phyloP scores from a whole-genome alignment of 2,113 vertebrate species.

The Sigmodon hispidus region DNA sequence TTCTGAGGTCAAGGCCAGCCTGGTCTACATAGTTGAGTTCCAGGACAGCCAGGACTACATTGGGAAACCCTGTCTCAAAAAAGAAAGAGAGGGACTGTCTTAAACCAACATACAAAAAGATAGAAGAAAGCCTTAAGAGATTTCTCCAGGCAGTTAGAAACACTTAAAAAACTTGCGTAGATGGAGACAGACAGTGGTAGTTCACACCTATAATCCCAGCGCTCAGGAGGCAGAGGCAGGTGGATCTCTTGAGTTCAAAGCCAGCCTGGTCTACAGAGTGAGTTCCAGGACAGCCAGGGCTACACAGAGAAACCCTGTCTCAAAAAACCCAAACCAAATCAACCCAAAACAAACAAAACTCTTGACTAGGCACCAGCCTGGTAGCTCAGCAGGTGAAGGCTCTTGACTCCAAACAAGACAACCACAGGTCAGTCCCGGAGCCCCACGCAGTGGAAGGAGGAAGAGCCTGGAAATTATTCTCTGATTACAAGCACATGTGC shows the following conservation, averaged over 20 bases:
- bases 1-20: background rate
- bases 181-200: no score
- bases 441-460: background rate
- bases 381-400: no score
- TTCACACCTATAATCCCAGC: no score
- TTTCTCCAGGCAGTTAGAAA: slow-evolving; percentile 38
- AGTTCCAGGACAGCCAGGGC: background rate
- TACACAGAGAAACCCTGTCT: background rate
- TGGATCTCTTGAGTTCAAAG: background rate
- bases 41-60: background rate
- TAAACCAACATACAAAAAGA: background rate
- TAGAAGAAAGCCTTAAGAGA: background rate
- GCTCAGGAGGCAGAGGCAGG: no score
- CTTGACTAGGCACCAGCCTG: background rate
- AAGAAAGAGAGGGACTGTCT: background rate
- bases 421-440: background rate
- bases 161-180: background rate
- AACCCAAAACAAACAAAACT: background rate
- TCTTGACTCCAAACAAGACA: background rate
- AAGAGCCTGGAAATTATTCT: background rate
- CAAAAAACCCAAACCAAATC: background rate
- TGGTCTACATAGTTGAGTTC: background rate
- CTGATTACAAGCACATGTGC: no score
- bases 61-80: background rate
- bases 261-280: background rate